Conservation (phyloP, 2,888 invertebrate species). For the Papilio protenor region DNA sequence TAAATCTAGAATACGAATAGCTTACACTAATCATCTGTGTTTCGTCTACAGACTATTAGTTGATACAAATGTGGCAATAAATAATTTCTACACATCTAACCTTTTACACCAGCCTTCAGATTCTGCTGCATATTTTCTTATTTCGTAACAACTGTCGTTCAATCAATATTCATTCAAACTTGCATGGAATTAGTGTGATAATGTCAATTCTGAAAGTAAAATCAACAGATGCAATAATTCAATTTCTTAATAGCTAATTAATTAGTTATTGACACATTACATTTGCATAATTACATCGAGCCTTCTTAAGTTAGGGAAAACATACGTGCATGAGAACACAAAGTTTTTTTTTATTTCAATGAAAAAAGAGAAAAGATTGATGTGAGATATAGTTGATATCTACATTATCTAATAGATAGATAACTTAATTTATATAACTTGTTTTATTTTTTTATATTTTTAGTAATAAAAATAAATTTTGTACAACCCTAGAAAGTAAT, state of each 20-base stretch:
- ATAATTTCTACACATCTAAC: conserved; percentile 42
- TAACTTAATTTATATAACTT: too few relatives aligned
- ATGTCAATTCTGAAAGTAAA: conserved; percentile 37
- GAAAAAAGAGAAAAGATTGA: too few relatives aligned
- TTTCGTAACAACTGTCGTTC: conserved; percentile 39
- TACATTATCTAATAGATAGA: neutral
- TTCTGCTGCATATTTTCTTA: conserved; percentile 40
- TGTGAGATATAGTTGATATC: too few relatives aligned
- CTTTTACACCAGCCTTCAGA: conserved; percentile 40
- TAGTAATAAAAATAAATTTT: neutral
- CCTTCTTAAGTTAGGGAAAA: conserved; percentile 20
- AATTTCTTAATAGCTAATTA: conserved; percentile 40
- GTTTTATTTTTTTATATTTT: neutral
- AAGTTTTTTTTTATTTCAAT: too few relatives aligned
- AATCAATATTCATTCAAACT: conserved; percentile 40
- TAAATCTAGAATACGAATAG: neutral
- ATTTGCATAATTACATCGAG: conserved; percentile 34
- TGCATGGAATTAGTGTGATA: conserved; percentile 38
- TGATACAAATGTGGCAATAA: conserved; percentile 36
- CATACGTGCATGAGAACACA: neutral
- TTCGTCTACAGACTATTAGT: conserved; percentile 16
- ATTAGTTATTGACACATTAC: conserved; percentile 37
- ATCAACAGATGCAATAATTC: conserved; percentile 27
- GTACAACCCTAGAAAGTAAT: conserved; percentile 32
- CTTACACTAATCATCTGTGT: neutral